phyloP scores from a whole-genome alignment of 2,113 vertebrate genomes.

The Lynx canadensis region DNA sequence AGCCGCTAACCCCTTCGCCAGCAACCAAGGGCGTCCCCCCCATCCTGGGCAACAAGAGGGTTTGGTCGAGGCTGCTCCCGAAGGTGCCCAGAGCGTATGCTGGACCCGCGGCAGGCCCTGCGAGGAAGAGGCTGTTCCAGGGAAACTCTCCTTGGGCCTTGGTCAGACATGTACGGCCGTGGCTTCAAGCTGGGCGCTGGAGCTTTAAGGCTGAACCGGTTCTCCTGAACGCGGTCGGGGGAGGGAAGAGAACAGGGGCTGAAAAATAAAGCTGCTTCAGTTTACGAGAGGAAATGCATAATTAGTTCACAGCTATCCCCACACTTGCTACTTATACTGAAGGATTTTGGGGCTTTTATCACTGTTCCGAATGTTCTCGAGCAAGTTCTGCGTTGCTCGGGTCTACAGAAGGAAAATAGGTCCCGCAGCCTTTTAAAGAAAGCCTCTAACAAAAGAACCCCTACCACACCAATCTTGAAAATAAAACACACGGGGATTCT shows the following conservation, averaged over 20 bases:
- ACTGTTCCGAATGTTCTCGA: background rate
- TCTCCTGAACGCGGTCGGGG: background rate
- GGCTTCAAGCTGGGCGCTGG: background rate
- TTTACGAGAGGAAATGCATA: accelerated
- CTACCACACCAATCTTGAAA: background rate
- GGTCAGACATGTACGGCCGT: accelerated
- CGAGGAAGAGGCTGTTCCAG: accelerated
- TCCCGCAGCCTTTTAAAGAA: background rate
- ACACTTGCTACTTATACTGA: background rate
- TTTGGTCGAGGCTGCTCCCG: background rate
- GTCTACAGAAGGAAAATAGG: accelerated
- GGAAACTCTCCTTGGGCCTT: background rate
- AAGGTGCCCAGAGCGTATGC: background rate
- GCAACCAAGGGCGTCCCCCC: background rate
- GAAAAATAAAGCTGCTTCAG: accelerated
- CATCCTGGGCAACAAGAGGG: background rate
- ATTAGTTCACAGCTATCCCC: background rate
- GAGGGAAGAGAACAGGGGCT: background rate
- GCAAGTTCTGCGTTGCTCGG: background rate
- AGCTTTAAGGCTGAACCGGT: accelerated
- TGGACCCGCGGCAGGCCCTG: background rate
- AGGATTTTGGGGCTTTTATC: background rate
- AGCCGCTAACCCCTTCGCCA: background rate
- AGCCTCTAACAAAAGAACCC: accelerated
- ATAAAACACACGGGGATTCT: background rate